These are phyloP conservation scores for Clarias macrocephalus DNA, from an alignment of 2,113 vertebrate genomes.

Conservation along the genomic window DNA sequence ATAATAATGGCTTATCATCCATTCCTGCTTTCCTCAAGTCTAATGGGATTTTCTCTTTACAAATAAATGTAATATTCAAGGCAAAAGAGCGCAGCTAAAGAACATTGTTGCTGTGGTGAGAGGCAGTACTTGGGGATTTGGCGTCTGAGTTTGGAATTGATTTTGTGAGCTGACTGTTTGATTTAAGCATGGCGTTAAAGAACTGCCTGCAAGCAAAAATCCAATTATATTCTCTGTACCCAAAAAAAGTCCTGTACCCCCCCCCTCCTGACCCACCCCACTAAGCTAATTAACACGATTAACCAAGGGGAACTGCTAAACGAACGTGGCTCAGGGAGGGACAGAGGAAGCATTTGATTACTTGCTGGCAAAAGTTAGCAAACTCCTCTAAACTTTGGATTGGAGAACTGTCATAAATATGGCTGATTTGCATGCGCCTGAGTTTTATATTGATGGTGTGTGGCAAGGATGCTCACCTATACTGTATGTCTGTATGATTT, in stretches of 20 bases:
- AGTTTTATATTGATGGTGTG: neutral
- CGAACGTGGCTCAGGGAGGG: slow-evolving; percentile 39
- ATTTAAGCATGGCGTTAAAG: slow-evolving; percentile 60
- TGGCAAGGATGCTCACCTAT: neutral
- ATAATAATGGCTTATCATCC: slow-evolving; percentile 23
- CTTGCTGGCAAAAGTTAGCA: slow-evolving; percentile 19
- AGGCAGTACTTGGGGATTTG: slow-evolving; percentile 48
- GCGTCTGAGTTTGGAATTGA: slow-evolving; percentile 57
- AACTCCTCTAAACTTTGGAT: slow-evolving; percentile 19
- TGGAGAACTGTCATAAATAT: neutral
- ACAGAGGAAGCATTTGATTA: slow-evolving; percentile 26
- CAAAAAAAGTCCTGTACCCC: slow-evolving; percentile 45
- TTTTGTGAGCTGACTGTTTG: slow-evolving; percentile 63
- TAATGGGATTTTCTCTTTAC: slow-evolving; percentile 18
- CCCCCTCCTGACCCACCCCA: slow-evolving; percentile 41
- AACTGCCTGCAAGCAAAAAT: slow-evolving; percentile 49
- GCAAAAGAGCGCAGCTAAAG: slow-evolving; percentile 31
- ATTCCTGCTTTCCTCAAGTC: slow-evolving; percentile 19
- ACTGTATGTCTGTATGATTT: neutral
- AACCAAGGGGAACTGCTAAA: slow-evolving; percentile 55
- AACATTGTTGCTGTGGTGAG: slow-evolving; percentile 37
- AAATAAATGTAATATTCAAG: slow-evolving; percentile 35
- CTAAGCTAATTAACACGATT: slow-evolving; percentile 56
- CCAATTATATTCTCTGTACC: slow-evolving; percentile 55
- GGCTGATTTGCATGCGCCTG: slow-evolving; percentile 20